phyloP scores from a whole-genome alignment of 2,113 vertebrate genomes.

The Saccopteryx bilineata region DNA sequence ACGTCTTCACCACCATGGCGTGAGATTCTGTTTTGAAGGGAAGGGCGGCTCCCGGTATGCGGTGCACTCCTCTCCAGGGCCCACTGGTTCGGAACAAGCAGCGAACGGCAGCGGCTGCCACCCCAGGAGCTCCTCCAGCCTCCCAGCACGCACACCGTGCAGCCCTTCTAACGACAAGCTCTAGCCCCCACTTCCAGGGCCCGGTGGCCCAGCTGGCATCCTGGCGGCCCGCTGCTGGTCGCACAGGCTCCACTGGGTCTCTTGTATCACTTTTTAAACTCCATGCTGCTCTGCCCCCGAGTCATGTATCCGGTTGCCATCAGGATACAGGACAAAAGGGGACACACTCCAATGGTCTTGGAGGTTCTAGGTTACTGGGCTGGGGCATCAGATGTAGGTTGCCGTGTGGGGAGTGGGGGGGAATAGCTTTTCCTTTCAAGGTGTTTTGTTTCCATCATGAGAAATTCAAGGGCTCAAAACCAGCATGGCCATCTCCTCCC shows the following conservation, averaged over 20 bases:
- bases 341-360: slow-evolving; percentile 50
- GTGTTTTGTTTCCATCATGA: background rate
- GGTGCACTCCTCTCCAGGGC: accelerated
- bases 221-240: slow-evolving; percentile 13
- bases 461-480: background rate
- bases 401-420: background rate
- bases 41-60: background rate
- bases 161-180: background rate
- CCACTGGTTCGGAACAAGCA: background rate
- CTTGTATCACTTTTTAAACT: slow-evolving; percentile 74
- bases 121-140: background rate
- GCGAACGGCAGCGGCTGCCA: background rate
- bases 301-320: slow-evolving; percentile 46
- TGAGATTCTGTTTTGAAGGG: background rate
- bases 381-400: background rate
- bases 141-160: background rate
- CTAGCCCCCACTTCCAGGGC: slow-evolving; percentile 16
- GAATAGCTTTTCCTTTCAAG: background rate
- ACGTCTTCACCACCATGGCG: accelerated
- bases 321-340: slow-evolving; percentile 65
- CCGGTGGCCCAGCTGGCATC: slow-evolving; percentile 54
- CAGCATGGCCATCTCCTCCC: background rate
- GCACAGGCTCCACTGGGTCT: slow-evolving; percentile 56
- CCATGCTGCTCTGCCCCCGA: slow-evolving; percentile 28
- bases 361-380: slow-evolving; percentile 60